A percentile compares a stretch with the other conserved stretches of the same genome.
phyloP scores from a whole-genome alignment of 2,797 vertebrate genomes.

The Enteromius radiatus region DNA sequence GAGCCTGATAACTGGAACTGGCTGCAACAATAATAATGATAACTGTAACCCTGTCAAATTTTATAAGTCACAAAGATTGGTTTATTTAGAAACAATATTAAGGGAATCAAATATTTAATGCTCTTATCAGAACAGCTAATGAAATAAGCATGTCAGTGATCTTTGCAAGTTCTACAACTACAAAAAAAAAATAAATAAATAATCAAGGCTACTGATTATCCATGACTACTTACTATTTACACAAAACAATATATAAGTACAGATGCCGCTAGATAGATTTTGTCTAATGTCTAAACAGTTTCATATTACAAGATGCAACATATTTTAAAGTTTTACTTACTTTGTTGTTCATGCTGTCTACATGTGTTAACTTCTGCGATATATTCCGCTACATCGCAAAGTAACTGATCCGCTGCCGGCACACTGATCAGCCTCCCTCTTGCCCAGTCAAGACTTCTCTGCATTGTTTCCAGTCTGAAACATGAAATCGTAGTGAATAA shows the following conservation, averaged over 20 bases:
- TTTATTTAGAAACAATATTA: neutral
- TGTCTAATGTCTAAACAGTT: too few species aligned
- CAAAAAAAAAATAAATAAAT: too few species aligned
- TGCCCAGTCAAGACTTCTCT: slow-evolving; percentile 1
- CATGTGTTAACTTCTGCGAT: neutral
- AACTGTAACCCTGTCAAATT: neutral
- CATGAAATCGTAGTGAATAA: neutral
- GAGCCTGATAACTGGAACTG: slow-evolving; percentile 9
- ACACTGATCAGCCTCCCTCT: neutral
- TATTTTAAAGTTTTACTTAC: neutral
- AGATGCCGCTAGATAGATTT: too few species aligned
- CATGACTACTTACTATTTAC: too few species aligned
- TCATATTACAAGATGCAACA: neutral
- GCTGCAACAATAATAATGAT: slow-evolving; percentile 3
- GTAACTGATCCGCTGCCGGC: slow-evolving; percentile 1
- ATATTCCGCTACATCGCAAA: neutral
- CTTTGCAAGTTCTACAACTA: too few species aligned
- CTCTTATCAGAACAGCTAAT: too few species aligned
- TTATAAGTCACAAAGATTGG: neutral
- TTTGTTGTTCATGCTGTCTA: neutral
- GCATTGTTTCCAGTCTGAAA: slow-evolving; percentile 8
- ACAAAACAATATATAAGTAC: too few species aligned
- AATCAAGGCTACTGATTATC: too few species aligned
- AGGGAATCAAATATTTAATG: too few species aligned
- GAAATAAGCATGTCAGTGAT: too few species aligned